Conservation (phyloP, 2,113 vertebrate species). For the Pterocles burchelli region DNA sequence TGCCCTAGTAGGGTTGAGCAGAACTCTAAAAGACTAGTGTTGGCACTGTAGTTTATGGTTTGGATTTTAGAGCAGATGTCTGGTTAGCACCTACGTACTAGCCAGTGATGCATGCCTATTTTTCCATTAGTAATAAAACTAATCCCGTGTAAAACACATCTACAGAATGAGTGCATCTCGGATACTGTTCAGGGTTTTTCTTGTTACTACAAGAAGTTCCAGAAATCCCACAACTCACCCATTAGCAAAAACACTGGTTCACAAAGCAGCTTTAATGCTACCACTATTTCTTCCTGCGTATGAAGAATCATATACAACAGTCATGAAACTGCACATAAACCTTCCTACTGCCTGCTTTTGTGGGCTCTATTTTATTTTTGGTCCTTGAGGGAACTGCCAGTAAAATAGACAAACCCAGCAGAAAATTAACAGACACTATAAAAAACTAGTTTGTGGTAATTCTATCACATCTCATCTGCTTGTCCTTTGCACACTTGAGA, state of each 20-base stretch:
- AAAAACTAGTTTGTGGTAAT: neutral
- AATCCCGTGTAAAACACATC: neutral
- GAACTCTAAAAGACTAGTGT: neutral
- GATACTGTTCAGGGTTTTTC: neutral
- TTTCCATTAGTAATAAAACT: neutral
- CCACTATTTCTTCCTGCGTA: neutral
- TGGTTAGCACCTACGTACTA: neutral
- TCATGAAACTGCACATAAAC: neutral
- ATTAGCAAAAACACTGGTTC: neutral
- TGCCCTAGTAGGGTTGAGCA: neutral
- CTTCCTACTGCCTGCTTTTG: neutral
- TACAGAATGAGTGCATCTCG: neutral
- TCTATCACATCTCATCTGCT: neutral
- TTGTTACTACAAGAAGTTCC: neutral
- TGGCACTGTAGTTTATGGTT: neutral
- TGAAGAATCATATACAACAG: neutral
- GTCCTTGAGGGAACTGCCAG: neutral
- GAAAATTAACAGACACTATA: conserved; percentile 12
- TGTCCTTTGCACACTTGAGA: neutral
- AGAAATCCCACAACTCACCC: neutral
- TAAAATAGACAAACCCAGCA: neutral
- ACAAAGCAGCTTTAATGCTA: neutral
- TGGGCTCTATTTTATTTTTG: neutral
- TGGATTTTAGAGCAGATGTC: neutral
- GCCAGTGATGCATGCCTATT: neutral